Conservation (phyloP, 2,888 invertebrate species). For the Himalopsyche anomala region DNA sequence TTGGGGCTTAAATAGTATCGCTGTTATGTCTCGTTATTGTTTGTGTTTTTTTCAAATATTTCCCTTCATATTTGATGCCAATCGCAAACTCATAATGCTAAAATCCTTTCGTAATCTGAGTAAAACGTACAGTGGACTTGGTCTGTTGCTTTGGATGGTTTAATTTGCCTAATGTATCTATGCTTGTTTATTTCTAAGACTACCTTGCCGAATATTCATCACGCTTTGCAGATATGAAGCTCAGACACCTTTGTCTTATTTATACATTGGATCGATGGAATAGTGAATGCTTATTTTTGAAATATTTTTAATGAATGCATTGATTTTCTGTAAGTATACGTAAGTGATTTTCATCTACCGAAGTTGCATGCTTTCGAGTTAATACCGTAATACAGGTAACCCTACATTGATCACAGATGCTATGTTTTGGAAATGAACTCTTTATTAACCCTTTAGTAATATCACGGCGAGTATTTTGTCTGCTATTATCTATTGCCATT, state of each 20-base stretch:
- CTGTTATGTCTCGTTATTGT: neutral
- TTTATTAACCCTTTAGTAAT: no score
- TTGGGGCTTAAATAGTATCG: no score
- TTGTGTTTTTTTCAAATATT: neutral
- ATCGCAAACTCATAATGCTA: slow-evolving; percentile 43
- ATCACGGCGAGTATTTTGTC: no score
- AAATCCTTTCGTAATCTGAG: neutral
- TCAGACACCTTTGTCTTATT: neutral
- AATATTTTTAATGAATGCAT: no score
- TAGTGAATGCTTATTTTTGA: no score
- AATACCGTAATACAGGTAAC: no score
- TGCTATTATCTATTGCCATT: no score
- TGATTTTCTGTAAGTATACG: no score
- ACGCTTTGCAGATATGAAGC: neutral
- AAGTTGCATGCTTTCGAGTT: no score
- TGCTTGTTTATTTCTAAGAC: slow-evolving; percentile 9
- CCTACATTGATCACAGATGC: no score
- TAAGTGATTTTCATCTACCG: no score
- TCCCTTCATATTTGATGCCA: slow-evolving; percentile 19
- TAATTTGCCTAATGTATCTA: neutral
- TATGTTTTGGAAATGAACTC: no score
- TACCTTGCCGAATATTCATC: neutral
- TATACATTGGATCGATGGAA: neutral
- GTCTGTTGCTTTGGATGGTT: slow-evolving; percentile 2
- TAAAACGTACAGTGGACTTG: neutral